Conservation (phyloP, 2,113 vertebrate species). For the Gopherus evgoodei region DNA sequence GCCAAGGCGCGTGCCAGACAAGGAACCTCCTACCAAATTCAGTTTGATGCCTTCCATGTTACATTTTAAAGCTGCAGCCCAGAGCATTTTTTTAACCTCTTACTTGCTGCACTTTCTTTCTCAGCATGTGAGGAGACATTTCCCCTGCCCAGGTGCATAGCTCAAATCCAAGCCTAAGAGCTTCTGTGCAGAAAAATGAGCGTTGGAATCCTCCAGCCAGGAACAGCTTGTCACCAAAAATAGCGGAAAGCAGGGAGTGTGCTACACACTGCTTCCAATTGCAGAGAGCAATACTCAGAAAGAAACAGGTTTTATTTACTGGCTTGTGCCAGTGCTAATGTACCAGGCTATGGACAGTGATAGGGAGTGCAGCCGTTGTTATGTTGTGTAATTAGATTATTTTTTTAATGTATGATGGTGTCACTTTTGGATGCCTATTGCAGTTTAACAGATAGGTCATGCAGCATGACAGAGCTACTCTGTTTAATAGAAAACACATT, state of each 20-base stretch:
- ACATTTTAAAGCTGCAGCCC: slow-evolving; percentile 61
- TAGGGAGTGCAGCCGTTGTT: not conserved
- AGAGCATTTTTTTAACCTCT: slow-evolving; percentile 59
- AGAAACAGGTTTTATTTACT: slow-evolving; percentile 54
- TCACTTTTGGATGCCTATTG: slow-evolving; percentile 21
- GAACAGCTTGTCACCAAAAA: not conserved
- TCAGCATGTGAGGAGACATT: not conserved
- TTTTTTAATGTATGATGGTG: slow-evolving; percentile 29
- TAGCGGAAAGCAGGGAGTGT: not conserved
- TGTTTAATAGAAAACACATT: not conserved
- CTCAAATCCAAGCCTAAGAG: not conserved
- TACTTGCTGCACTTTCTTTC: not conserved
- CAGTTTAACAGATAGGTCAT: slow-evolving; percentile 11
- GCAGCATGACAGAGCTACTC: not conserved
- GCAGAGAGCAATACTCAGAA: slow-evolving; percentile 14
- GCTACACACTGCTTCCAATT: not conserved
- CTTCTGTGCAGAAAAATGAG: rapidly evolving
- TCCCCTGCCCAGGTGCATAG: not conserved
- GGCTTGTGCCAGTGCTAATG: slow-evolving; percentile 20
- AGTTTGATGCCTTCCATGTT: slow-evolving; percentile 54
- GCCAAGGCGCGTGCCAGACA: slow-evolving; percentile 72
- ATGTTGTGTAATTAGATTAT: slow-evolving; percentile 15
- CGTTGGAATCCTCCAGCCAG: not conserved
- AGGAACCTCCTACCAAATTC: slow-evolving; percentile 76
- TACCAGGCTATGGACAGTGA: slow-evolving; percentile 55